A percentile compares a stretch with the other conserved stretches of the same genome.
Evolutionary conservation across 2,888 invertebrate genomes (phyloP).

Genomic region (Entomobrya proxima): DNA sequence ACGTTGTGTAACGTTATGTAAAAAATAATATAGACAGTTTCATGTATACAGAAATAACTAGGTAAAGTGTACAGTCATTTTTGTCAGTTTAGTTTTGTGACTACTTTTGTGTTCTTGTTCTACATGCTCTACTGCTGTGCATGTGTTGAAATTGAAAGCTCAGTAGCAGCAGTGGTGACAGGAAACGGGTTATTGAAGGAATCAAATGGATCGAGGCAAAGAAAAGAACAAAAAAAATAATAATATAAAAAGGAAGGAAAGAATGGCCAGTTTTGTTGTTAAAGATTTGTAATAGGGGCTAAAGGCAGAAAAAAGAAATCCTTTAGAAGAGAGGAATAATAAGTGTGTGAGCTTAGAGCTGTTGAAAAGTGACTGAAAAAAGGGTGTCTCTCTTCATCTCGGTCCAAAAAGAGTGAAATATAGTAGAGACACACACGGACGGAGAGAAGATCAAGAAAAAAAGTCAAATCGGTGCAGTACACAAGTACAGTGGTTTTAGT

Average conservation of each 20-base stretch:
- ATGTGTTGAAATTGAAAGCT: slow-evolving; percentile 4
- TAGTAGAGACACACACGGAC: no score
- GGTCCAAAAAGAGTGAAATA: no score
- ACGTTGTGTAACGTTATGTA: neutral
- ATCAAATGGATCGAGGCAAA: slow-evolving; percentile 4
- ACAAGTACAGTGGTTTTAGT: neutral
- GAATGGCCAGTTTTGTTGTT: neutral
- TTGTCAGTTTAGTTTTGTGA: slow-evolving; percentile 23
- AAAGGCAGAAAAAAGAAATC: neutral
- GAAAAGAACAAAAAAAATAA: neutral
- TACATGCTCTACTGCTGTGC: neutral
- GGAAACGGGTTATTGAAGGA: slow-evolving; percentile 15
- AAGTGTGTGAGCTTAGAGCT: slow-evolving; percentile 3
- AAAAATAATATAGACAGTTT: neutral
- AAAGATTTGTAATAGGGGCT: neutral
- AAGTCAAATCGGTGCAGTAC: neutral
- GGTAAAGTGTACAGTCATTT: slow-evolving; percentile 32
- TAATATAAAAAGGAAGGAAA: neutral
- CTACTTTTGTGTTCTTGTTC: neutral
- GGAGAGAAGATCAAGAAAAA: no score
- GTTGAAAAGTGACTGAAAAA: slow-evolving; percentile 47
- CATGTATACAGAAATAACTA: neutral
- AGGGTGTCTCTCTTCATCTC: neutral
- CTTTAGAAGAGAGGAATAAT: neutral
- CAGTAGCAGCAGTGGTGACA: neutral